Evolutionary conservation across 2,113 vertebrate species (phyloP), one percentile per base, ranked within the genome.

Genomic region (Motacilla tschutschensis): DNA sequence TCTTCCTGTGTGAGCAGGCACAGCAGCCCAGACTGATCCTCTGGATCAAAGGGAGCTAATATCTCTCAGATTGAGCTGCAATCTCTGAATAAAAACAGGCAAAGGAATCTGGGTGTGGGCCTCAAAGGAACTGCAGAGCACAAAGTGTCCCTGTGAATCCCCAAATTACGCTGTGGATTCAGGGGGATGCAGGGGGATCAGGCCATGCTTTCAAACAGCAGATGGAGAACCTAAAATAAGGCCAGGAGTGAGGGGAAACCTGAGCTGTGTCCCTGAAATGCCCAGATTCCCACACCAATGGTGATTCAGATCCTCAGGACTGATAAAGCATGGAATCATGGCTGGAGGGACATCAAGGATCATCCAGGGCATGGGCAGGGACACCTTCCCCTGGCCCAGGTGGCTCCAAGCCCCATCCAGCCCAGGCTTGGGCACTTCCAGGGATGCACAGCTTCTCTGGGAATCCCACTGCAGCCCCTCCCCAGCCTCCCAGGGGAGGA

Each of bases 51-150:
- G 92, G 71, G 71, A 82, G 59, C 38, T 28, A 31, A 66, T 4
- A 36, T 4, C 36, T 5, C 36, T 12, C 5, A 63, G 73, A 63
- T 31, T 6, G 0, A 26, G 31, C 79, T 73, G 72, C 60, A 43
- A 54, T 8, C 69, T 29, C 85, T n/a, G 73, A 87, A 59, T 11
- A 90, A 84, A 55, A 84, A 17, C 67, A 79, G 84, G 14, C 71
- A 63, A 21, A 94, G 69, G 85, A 92, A 93, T 92, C 73, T 67
- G 91, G 87, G 85, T 14, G 89, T 84, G 89, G 89, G 79, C 71
- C 85, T 76, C 71, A n/a, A 54, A 75, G 77, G 31, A 73, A 19
- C 24, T 13, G 18, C 51, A 79, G 69, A 67, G 85, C 57, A 85
- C 28, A 9, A 40, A 55, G 36, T 47, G 20, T n/a, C 10, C 2